Conservation (phyloP, 1,140 invertebrate genomes). For the Dreissena rostriformis region DNA sequence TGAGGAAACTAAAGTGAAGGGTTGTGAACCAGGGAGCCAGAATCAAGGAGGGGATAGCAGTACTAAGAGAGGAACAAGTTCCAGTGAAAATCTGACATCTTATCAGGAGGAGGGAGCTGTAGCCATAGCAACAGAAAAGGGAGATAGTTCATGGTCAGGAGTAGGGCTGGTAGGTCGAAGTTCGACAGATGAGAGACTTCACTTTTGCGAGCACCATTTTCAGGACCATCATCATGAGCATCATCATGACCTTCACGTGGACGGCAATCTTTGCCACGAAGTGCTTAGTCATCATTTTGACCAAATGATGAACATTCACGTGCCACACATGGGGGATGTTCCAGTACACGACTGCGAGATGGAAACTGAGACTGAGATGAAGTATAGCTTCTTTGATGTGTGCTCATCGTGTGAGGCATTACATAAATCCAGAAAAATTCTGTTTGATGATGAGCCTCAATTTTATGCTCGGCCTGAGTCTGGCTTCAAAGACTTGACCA, state of each 20-base stretch:
- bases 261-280: constrained; percentile 43
- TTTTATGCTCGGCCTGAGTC: constrained; percentile 46
- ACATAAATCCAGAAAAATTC: constrained; percentile 65
- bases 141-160: neutral
- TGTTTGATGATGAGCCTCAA: constrained; percentile 69
- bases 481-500: constrained; percentile 60
- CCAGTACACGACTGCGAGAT: constrained; percentile 24
- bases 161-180: neutral
- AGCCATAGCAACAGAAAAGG: constrained; percentile 44
- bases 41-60: constrained; percentile 4
- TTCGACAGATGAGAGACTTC: neutral
- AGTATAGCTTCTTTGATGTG: constrained; percentile 55
- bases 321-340: constrained; percentile 47
- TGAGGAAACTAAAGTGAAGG: neutral
- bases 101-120: constrained; percentile 42
- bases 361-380: constrained; percentile 51
- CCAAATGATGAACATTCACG: constrained; percentile 49
- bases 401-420: constrained; percentile 64
- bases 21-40: constrained; percentile 5
- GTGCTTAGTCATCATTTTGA: constrained; percentile 51
- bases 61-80: constrained; percentile 9
- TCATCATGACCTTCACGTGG: constrained; percentile 13
- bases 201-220: constrained; percentile 37
- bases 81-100: neutral
- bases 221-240: constrained; percentile 15